phyloP scores from a whole-genome alignment of 2,797 vertebrate species.

The Neosilurus mollespiculum region DNA sequence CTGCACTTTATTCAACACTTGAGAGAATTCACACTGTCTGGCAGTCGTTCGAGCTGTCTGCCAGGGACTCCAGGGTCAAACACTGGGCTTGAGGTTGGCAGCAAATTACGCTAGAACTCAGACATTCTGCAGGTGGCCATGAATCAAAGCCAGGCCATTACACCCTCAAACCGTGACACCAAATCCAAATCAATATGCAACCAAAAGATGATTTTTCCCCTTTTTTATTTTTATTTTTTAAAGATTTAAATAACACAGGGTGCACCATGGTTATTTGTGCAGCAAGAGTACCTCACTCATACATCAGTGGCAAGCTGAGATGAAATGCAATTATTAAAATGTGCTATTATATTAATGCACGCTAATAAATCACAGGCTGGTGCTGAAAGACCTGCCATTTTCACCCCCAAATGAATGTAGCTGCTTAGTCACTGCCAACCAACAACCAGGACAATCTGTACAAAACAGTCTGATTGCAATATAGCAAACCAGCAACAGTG shows the following conservation, averaged over 20 bases:
- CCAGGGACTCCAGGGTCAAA: slow-evolving; percentile 18
- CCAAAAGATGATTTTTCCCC: not conserved
- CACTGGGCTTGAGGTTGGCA: not conserved
- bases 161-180: not conserved
- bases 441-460: slow-evolving; percentile 12
- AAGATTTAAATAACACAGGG: not conserved
- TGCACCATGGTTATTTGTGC: not conserved
- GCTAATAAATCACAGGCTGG: slow-evolving; percentile 31
- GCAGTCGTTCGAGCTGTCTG: slow-evolving; percentile 45
- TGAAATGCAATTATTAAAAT: slow-evolving; percentile 14
- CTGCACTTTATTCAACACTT: slow-evolving; percentile 44
- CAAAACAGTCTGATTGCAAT: slow-evolving; percentile 23
- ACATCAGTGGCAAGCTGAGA: slow-evolving; percentile 9
- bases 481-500: slow-evolving; percentile 24
- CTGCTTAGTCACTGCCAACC: slow-evolving; percentile 43
- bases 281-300: not conserved
- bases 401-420: slow-evolving; percentile 32
- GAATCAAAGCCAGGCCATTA: not conserved
- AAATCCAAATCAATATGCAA: not conserved
- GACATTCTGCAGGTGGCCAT: not conserved
- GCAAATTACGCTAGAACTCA: not conserved
- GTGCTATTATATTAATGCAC: not conserved
- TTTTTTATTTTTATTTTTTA: not conserved
- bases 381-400: slow-evolving; percentile 32
- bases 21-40: slow-evolving; percentile 67